These are phyloP conservation scores for Chionodraco myersi DNA, from an alignment of 2,113 vertebrate genomes.

Conservation along the genomic window DNA sequence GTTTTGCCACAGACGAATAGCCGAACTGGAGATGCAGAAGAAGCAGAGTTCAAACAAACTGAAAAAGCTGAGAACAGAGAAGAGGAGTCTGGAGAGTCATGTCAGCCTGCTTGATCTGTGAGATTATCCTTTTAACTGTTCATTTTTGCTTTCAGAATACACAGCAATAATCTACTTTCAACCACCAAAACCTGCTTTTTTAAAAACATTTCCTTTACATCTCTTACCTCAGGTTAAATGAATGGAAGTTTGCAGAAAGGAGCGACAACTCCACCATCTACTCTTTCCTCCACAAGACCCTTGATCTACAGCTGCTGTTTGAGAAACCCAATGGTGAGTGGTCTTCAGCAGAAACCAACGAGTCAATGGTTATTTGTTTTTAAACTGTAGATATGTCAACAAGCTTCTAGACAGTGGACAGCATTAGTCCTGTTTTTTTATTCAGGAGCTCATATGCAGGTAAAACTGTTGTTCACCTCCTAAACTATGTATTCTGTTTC, in stretches of 20 bases:
- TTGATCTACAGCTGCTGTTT: conserved; percentile 72
- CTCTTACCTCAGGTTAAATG: conserved; percentile 73
- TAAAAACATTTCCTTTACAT: not conserved
- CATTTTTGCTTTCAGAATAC: not conserved
- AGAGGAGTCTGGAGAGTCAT: conserved; percentile 60
- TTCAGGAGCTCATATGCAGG: not conserved
- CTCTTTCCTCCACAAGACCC: conserved; percentile 78
- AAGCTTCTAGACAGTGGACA: not conserved
- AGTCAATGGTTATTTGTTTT: not conserved
- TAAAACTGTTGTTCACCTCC: not conserved
- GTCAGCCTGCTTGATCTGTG: conserved; percentile 65
- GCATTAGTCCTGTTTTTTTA: not conserved
- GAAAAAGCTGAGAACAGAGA: conserved; percentile 65
- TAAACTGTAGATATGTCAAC: not conserved
- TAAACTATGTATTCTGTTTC: not conserved
- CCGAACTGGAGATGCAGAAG: conserved; percentile 71
- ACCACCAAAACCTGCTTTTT: too few relatives aligned
- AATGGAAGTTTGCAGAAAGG: conserved; percentile 74
- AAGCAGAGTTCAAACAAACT: conserved; percentile 62
- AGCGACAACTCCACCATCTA: conserved; percentile 52
- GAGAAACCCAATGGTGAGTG: conserved; percentile 66
- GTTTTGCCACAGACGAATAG: conserved; percentile 65
- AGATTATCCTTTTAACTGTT: conserved; percentile 16
- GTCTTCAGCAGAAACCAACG: not conserved
- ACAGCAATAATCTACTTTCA: not conserved